Conservation (phyloP, 2,113 vertebrate genomes). For the Nansenia antarctica region DNA sequence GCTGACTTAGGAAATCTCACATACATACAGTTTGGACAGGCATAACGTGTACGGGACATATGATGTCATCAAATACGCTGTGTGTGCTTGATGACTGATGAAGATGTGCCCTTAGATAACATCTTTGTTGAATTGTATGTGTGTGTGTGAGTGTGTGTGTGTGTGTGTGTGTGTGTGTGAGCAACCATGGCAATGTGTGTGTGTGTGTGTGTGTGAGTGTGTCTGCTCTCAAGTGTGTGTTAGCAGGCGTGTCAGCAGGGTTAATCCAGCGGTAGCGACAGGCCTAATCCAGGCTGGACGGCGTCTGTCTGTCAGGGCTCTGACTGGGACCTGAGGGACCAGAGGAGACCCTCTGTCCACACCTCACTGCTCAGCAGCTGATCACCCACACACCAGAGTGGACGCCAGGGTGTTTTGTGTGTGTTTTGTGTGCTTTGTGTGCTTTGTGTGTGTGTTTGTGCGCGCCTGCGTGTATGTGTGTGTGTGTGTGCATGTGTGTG, state of each 20-base stretch:
- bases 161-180: conserved; percentile 4
- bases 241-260: no score
- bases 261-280: conserved; percentile 56
- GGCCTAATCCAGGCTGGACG: conserved; percentile 44
- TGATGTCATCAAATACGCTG: no score
- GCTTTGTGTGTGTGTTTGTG: conserved; percentile 2
- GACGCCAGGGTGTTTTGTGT: not conserved
- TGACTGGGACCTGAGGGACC: conserved; percentile 25
- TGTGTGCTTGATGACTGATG: not conserved
- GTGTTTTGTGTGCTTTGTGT: not conserved
- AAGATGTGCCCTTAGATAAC: no score
- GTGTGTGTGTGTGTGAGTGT: conserved; percentile 17
- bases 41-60: no score
- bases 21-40: not conserved
- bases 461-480: not conserved
- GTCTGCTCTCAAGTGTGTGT: conserved; percentile 28
- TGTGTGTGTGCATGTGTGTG: conserved; percentile 4
- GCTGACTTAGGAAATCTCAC: conserved; percentile 7
- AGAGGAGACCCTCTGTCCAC: not conserved
- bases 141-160: not conserved
- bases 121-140: not conserved
- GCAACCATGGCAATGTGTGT: conserved; percentile 1
- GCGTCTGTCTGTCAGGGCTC: conserved; percentile 46
- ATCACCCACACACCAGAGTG: conserved; percentile 18
- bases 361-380: conserved; percentile 41